These are phyloP conservation scores for Gnathonemus longibarbis DNA, from an alignment of 2,113 vertebrate genomes.

Conservation along the genomic window DNA sequence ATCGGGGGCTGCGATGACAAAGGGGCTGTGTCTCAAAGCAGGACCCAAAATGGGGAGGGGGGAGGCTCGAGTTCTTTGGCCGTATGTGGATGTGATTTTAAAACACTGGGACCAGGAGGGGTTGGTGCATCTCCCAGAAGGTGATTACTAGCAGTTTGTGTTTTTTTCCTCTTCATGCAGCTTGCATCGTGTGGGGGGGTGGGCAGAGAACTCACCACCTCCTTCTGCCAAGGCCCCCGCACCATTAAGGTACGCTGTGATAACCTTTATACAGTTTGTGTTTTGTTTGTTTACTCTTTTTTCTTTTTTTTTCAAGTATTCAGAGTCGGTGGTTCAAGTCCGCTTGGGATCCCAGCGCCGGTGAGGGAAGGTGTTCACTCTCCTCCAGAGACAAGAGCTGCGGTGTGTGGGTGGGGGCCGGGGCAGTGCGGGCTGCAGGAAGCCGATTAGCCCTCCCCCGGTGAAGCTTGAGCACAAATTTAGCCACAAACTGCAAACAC, in stretches of 20 bases:
- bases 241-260: slow-evolving; percentile 18
- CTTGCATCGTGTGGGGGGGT: neutral
- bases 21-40: neutral
- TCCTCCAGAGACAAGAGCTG: neutral
- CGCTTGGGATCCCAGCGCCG: slow-evolving; percentile 32
- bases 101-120: neutral
- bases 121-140: neutral
- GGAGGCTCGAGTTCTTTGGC: neutral
- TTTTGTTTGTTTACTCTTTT: neutral
- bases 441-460: slow-evolving; percentile 10
- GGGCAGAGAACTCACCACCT: slow-evolving; percentile 5
- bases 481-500: slow-evolving; percentile 42
- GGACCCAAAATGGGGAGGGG: neutral
- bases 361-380: slow-evolving; percentile 37
- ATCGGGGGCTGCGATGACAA: neutral
- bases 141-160: neutral
- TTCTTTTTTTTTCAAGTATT: slow-evolving; percentile 57
- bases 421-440: slow-evolving; percentile 4
- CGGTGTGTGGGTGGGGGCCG: neutral
- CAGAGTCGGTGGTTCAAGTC: slow-evolving; percentile 52
- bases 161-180: slow-evolving; percentile 11
- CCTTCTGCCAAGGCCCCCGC: slow-evolving; percentile 31
- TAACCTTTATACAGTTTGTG: slow-evolving; percentile 7
- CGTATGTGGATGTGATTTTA: neutral
- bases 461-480: slow-evolving; percentile 36